Conservation (phyloP, 2,113 vertebrate genomes). For the Formicarius rufipectus region DNA sequence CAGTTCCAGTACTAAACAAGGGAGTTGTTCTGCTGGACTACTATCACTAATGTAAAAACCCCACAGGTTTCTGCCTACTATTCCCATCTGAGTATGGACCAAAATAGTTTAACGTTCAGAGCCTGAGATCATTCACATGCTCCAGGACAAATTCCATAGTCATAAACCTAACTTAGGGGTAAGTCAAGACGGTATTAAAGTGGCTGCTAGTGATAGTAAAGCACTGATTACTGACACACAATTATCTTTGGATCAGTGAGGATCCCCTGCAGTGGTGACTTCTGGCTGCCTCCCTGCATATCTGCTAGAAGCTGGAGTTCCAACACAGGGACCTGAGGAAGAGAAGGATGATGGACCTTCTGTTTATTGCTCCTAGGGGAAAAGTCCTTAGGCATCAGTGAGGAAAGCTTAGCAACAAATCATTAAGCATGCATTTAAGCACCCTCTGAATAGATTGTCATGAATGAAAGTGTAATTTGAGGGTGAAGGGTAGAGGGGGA, state of each 20-base stretch:
- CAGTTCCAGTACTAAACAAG: not conserved
- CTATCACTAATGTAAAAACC: not conserved
- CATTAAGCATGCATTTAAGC: not conserved
- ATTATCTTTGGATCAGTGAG: not conserved
- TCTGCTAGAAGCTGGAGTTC: not conserved
- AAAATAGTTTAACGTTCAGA: not conserved
- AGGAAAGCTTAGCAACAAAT: not conserved
- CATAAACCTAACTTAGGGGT: not conserved
- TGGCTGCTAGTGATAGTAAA: not conserved
- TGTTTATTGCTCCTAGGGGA: not conserved
- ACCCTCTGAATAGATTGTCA: not conserved
- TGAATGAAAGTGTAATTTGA: conserved; percentile 27
- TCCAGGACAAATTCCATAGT: not conserved
- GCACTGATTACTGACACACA: not conserved
- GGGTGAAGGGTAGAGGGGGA: not conserved
- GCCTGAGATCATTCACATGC: not conserved
- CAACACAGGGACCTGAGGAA: not conserved
- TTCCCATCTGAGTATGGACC: not conserved
- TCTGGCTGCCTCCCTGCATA: not conserved
- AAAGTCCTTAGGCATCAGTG: not conserved
- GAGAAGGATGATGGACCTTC: not conserved
- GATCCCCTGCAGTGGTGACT: not conserved
- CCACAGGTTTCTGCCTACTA: not conserved
- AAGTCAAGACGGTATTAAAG: not conserved
- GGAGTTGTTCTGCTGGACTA: not conserved